These are phyloP conservation scores for Ptiloglossa arizonensis DNA, from an alignment of 1,140 invertebrate genomes.

Conservation along the genomic window DNA sequence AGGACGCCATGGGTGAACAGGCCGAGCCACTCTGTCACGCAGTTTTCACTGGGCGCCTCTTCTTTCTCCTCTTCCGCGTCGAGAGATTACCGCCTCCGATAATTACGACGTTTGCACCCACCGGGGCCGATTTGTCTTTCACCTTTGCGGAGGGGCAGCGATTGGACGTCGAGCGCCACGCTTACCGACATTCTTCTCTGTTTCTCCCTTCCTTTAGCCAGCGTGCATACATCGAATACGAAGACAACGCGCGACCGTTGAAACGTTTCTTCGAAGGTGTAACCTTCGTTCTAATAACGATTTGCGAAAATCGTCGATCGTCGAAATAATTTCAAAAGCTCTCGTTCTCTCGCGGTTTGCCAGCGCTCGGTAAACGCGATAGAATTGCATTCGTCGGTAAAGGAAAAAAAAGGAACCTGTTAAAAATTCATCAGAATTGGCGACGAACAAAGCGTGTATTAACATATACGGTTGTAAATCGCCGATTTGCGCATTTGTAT, in stretches of 20 bases:
- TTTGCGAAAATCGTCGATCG: no score
- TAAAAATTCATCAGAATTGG: no score
- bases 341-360: no score
- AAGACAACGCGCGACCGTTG: neutral
- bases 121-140: slow-evolving; percentile 73
- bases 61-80: slow-evolving; percentile 58
- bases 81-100: slow-evolving; percentile 73
- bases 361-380: no score
- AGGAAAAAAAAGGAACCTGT: no score
- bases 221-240: neutral
- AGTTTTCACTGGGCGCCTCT: slow-evolving; percentile 68
- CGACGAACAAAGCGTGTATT: no score
- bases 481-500: neutral
- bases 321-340: no score
- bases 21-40: slow-evolving; percentile 70
- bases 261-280: neutral
- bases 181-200: slow-evolving; percentile 50
- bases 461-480: neutral
- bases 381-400: no score
- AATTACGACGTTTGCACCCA: slow-evolving; percentile 75
- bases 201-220: slow-evolving; percentile 37
- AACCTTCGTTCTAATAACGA: no score
- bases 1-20: slow-evolving; percentile 67
- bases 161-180: slow-evolving; percentile 58
- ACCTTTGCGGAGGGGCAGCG: slow-evolving; percentile 54